Base-by-base conservation (phyloP, 2,888 invertebrate genomes). In the Diarsia mendica region DNA sequence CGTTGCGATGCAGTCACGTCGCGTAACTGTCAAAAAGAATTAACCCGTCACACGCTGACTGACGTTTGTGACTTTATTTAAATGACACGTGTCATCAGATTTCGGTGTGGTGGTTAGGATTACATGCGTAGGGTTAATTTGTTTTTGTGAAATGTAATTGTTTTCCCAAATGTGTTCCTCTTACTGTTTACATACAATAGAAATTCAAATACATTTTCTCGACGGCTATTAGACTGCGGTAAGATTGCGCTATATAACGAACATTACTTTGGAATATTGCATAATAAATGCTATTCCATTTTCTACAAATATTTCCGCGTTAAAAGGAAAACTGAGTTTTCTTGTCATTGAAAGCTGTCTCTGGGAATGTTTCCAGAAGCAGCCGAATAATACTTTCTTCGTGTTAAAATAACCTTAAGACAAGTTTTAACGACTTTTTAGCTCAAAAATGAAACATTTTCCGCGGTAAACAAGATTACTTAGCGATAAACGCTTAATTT, bases 11-110 rank as follows among this genome's bases (percentile, higher is more conserved):
- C 75, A 79, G 75, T 73, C 80, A 75, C 71, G 70, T 72, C 64
- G 61, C 67, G 58, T 63, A 64, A 58, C 78, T 80, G 87, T 80
- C 69, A 75, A 73, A 83, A 83, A 69, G 58, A 79, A 83, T 82
- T 76, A 85, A 75, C 68, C 67, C 66, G 70, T 84, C 80, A 67
- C 74, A 64, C 61, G 60, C 61, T 46, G 72, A 74, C 48, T 75
- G 77, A 86, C 63, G 58, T 70, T 75, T 67, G 67, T 76, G 67
- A 73, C 20, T 63, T 60, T 44, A 82, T 85, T 85, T 73, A 60
- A 65, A 81, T 71, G 64, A 55, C 65, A 46, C 13, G 39, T 61
- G 61, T 60, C 63, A 73, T 1, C 55, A 58, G 48, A 64, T 80
- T 80, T 66, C 33, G 63, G 33, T 63, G 13, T 13, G 55, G 20